phyloP scores from a whole-genome alignment of 2,888 invertebrate species.

The Drosophila cracens region DNA sequence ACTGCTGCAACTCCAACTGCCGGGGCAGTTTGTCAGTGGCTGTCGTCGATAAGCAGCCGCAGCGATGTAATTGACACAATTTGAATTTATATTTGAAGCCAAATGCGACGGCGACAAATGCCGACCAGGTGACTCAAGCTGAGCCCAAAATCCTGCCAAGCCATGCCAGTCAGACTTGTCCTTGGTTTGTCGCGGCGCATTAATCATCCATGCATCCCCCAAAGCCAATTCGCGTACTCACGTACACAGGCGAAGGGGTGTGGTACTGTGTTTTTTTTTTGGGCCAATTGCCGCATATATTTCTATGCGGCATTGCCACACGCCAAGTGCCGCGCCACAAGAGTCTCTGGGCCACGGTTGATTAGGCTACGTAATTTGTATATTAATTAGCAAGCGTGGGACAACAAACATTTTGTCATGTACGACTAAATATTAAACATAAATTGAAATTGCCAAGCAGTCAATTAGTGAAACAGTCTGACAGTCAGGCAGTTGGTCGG shows the following conservation, averaged over 20 bases:
- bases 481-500: not conserved
- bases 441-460: slow-evolving; percentile 53
- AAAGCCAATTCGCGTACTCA: slow-evolving; percentile 20
- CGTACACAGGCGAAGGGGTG: slow-evolving; percentile 41
- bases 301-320: slow-evolving; percentile 48
- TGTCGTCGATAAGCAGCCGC: slow-evolving; percentile 73
- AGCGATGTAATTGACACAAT: slow-evolving; percentile 79
- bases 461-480: not conserved
- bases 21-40: slow-evolving; percentile 66
- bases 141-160: slow-evolving; percentile 54
- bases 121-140: slow-evolving; percentile 71
- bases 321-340: slow-evolving; percentile 15
- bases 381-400: slow-evolving; percentile 68
- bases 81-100: slow-evolving; percentile 73
- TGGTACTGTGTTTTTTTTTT: slow-evolving; percentile 51
- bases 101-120: slow-evolving; percentile 20
- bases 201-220: slow-evolving; percentile 65
- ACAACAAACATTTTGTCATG: slow-evolving; percentile 46
- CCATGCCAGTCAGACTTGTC: slow-evolving; percentile 45
- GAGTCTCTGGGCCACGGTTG: slow-evolving; percentile 26
- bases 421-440: slow-evolving; percentile 44
- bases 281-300: slow-evolving; percentile 59
- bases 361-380: slow-evolving; percentile 71
- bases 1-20: slow-evolving; percentile 39
- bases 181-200: slow-evolving; percentile 77